phyloP scores from a whole-genome alignment of 53 echinoderm and acorn worm species.

The Echinarachnius parma region DNA sequence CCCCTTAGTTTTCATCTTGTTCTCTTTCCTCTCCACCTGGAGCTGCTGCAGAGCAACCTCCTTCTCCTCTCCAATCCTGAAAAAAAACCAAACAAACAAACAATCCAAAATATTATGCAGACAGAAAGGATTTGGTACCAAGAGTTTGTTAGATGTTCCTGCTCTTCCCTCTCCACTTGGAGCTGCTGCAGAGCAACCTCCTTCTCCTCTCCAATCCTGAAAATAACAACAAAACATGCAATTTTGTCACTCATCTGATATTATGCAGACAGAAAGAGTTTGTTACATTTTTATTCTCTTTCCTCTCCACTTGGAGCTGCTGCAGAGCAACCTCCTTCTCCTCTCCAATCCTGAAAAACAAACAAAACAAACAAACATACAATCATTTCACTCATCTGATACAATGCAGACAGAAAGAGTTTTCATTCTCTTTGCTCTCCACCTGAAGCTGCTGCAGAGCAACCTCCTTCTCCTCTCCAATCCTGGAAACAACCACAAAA shows the following conservation, averaged over 20 bases:
- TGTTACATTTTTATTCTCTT: too few species aligned
- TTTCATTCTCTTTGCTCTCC: constrained; percentile 72
- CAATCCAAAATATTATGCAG: too few species aligned
- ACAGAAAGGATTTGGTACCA: too few species aligned
- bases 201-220: constrained; percentile 85
- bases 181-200: constrained; percentile 81
- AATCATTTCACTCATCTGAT: too few species aligned
- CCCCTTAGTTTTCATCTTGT: constrained; percentile 51
- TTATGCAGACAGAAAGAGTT: too few species aligned
- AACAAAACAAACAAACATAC: background rate
- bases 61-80: constrained; percentile 85
- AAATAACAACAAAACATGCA: background rate
- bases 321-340: constrained; percentile 84
- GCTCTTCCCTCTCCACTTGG: constrained; percentile 66
- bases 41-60: constrained; percentile 81
- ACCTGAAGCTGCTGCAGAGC: constrained; percentile 72
- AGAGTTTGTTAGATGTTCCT: too few species aligned
- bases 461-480: constrained; percentile 88
- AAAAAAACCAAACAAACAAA: background rate
- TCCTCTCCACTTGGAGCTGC: constrained; percentile 78
- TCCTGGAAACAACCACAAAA: constrained; percentile 39
- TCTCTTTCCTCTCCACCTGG: constrained; percentile 66
- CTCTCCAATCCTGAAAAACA: constrained; percentile 69
- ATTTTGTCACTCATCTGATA: too few species aligned
- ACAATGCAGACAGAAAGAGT: too few species aligned